Evolutionary conservation across 2,797 vertebrate species (phyloP), one percentile per base, ranked within the genome.

Genomic region (Denticeps clupeoides): DNA sequence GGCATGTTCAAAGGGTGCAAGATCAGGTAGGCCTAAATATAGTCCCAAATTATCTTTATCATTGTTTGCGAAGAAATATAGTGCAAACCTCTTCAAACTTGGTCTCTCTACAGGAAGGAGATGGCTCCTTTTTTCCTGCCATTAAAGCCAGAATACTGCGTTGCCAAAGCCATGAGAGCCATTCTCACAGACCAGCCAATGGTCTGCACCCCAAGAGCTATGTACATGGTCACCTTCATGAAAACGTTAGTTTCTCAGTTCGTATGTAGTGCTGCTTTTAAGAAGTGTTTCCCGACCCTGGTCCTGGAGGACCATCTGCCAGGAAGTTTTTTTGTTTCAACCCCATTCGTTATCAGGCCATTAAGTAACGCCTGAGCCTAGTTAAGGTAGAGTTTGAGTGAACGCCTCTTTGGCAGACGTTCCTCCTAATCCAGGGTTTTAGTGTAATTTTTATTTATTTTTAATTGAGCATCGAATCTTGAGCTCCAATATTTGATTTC

Each of bases 211-310:
- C 89, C 89, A 27, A 82, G 89, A 21, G 75, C 84, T 65, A 88
- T 89, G 85, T 90, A 91, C 42, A 85, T 87, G 53, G 82, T 89
- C 62, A 86, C 82, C 49, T 89, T 89, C 73, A 89, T 91, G 87
- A 91, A 91, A 74, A 89, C 87, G 89, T 89, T 65, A 25, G 65
- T 60, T n/a, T 26, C 9, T 32, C n/a, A n/a, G n/a, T n/a, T n/a
- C n/a, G n/a, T n/a, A n/a, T n/a, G n/a, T n/a, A n/a, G n/a, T n/a
- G n/a, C n/a, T n/a, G n/a, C n/a, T n/a, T n/a, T n/a, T n/a, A n/a
- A n/a, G n/a, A n/a, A n/a, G n/a, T n/a, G n/a, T n/a, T n/a, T n/a
- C n/a, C n/a, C n/a, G n/a, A n/a, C n/a, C n/a, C n/a, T n/a, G n/a
- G n/a, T n/a, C n/a, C n/a, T n/a, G n/a, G n/a, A n/a, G n/a, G n/a